These are phyloP conservation scores for Pilophorus perplexus DNA, from an alignment of 2,888 invertebrate genomes.

Conservation along the genomic window DNA sequence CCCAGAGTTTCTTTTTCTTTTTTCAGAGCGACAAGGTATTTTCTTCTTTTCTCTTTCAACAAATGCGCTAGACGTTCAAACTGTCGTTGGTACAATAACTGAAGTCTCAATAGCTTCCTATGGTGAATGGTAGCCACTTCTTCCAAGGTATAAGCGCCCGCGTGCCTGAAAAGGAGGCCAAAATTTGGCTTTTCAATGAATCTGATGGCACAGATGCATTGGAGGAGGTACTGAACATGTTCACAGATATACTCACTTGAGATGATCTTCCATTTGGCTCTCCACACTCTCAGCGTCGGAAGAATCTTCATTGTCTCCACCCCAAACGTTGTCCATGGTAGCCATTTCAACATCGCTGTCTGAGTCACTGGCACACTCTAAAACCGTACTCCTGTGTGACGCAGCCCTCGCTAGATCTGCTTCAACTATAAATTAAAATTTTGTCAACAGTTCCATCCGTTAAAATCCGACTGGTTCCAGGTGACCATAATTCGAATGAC, in stretches of 20 bases:
- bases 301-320: conserved; percentile 63
- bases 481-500: no score
- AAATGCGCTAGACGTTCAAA: conserved; percentile 71
- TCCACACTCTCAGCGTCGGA: conserved; percentile 77
- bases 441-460: no score
- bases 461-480: no score
- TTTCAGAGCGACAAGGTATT: conserved; percentile 69
- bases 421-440: conserved; percentile 46
- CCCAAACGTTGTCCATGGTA: conserved; percentile 61
- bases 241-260: no score
- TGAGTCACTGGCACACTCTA: conserved; percentile 71
- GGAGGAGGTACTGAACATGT: no score
- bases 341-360: conserved; percentile 71
- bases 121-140: conserved; percentile 77
- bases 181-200: no score
- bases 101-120: conserved; percentile 71
- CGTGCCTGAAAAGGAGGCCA: conserved; percentile 65
- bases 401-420: conserved; percentile 52
- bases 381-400: conserved; percentile 58
- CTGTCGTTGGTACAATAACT: conserved; percentile 78
- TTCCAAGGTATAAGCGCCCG: conserved; percentile 84
- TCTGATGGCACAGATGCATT: no score
- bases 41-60: conserved; percentile 68
- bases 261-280: conserved; percentile 70
- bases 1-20: conserved; percentile 77